phyloP scores from a whole-genome alignment of 2,797 vertebrate genomes.

The Lepilemur septentrionalis region DNA sequence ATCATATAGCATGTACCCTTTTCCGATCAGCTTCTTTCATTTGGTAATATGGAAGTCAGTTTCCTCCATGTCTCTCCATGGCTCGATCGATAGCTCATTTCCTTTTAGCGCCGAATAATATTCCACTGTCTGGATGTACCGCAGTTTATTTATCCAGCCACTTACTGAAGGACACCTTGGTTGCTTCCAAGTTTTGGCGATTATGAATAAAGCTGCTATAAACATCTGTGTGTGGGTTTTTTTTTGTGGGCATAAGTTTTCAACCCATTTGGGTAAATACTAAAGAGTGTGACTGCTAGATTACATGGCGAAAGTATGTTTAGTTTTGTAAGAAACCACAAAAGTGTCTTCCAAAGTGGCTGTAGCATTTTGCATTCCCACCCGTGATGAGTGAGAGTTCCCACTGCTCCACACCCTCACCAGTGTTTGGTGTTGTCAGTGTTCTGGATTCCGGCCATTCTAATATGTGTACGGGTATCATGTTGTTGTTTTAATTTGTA shows the following conservation, averaged over 20 bases:
- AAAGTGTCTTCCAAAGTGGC: neutral
- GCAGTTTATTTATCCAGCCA: neutral
- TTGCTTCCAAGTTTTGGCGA: neutral
- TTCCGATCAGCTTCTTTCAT: neutral
- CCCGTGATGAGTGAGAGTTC: neutral
- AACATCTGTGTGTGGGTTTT: neutral
- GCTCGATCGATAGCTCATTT: neutral
- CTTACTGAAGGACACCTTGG: neutral
- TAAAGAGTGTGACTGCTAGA: neutral
- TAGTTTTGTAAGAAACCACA: neutral
- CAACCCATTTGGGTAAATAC: neutral
- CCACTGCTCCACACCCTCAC: neutral
- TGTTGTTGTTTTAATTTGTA: neutral
- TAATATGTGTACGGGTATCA: no score
- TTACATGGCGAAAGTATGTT: neutral
- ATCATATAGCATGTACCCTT: neutral
- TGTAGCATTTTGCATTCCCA: neutral
- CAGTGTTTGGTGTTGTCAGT: no score
- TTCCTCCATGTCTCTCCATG: neutral
- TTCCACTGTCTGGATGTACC: neutral
- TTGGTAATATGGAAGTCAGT: neutral
- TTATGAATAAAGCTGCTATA: neutral
- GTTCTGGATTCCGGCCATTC: neutral
- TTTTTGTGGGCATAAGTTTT: neutral
- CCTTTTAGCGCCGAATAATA: neutral